Conservation (phyloP, 2,888 invertebrate species). For the Drosophila infuscata region DNA sequence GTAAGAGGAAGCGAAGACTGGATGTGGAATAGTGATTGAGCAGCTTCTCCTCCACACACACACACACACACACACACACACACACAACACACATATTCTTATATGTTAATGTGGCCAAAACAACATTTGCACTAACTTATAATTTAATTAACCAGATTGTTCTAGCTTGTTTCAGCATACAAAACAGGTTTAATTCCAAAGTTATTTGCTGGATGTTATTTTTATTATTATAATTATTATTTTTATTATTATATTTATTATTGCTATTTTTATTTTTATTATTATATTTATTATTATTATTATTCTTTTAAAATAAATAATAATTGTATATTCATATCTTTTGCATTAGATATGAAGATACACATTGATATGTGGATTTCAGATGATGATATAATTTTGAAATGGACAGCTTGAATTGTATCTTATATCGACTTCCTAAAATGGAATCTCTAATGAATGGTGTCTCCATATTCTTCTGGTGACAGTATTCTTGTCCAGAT, state of each 20-base stretch:
- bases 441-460: background rate
- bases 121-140: background rate
- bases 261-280: background rate
- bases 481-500: too few relatives aligned
- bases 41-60: slow-evolving; percentile 12
- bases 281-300: background rate
- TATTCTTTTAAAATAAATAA: background rate
- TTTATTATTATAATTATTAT: background rate
- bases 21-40: slow-evolving; percentile 19
- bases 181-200: background rate
- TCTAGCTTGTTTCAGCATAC: background rate
- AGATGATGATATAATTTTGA: background rate
- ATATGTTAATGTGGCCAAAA: background rate
- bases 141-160: slow-evolving; percentile 1
- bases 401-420: background rate
- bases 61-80: background rate
- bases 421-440: background rate
- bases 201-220: background rate
- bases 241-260: background rate
- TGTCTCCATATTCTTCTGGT: background rate
- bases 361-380: too few relatives aligned
- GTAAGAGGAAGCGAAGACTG: background rate
- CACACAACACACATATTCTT: background rate
- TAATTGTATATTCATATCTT: too few relatives aligned
- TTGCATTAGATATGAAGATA: too few relatives aligned